Percentiles rank a stretch among this genome's conserved stretches.
Conservation (phyloP, 2,888 invertebrate genomes). For the Limnephilus auricula region DNA sequence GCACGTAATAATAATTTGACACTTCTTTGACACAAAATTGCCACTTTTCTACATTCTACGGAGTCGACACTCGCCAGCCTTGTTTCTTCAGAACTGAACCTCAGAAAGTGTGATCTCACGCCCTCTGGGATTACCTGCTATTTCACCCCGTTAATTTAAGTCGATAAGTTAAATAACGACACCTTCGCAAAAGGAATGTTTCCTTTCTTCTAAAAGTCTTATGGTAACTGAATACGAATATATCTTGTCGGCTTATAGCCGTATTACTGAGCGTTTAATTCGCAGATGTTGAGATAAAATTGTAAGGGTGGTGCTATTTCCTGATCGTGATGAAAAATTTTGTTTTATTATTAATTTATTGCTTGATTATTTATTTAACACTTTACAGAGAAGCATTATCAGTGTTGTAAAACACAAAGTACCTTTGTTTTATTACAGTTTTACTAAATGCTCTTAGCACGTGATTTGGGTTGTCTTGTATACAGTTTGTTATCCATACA, state of each 20-base stretch:
- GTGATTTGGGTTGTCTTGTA: neutral
- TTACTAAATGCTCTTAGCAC: too few relatives aligned
- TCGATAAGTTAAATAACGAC: neutral
- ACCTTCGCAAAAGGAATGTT: neutral
- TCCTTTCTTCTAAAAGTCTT: neutral
- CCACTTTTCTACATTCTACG: neutral
- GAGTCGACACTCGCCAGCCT: neutral
- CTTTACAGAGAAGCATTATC: neutral
- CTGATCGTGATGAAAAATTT: neutral
- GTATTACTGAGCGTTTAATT: neutral
- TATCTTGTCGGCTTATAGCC: neutral
- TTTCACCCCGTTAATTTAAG: neutral
- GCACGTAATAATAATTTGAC: neutral
- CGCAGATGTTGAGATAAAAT: neutral
- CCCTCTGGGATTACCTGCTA: neutral
- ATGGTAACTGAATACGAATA: neutral
- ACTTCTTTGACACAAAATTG: neutral
- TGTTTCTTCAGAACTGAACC: conserved; percentile 18
- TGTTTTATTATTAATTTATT: neutral
- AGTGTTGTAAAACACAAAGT: neutral
- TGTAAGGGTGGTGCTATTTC: neutral
- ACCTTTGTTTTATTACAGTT: neutral
- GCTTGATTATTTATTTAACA: neutral
- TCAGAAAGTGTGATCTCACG: conserved; percentile 26
- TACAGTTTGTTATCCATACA: neutral